Percentiles rank a stretch among this genome's conserved stretches.
Conservation (phyloP, 2,113 vertebrate genomes). For the Sylvietta virens region DNA sequence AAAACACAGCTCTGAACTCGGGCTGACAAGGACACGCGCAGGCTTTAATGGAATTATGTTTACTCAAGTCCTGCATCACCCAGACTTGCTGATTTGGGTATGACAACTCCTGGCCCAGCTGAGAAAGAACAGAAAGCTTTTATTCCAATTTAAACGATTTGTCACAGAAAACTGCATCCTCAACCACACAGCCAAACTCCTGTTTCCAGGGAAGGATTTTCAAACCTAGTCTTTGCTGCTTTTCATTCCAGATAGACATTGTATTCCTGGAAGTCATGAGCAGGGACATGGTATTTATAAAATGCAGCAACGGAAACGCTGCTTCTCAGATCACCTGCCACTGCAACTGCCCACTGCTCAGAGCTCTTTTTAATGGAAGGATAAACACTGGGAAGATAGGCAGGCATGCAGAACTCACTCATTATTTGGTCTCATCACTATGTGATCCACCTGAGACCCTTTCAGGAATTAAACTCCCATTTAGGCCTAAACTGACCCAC, state of each 20-base stretch:
- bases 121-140: conserved; percentile 18
- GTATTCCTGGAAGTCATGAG: conserved; percentile 48
- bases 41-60: conserved; percentile 1
- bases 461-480: background rate
- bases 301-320: background rate
- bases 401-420: background rate
- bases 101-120: background rate
- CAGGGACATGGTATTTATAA: conserved; percentile 5
- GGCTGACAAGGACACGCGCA: fast-evolving
- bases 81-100: background rate
- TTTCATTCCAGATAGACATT: background rate
- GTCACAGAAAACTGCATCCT: background rate
- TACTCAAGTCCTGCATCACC: background rate
- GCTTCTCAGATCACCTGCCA: conserved; percentile 36
- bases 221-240: background rate
- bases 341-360: background rate
- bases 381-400: background rate
- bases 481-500: background rate
- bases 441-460: background rate
- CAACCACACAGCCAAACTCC: background rate
- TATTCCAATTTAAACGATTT: background rate
- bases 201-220: background rate
- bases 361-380: background rate
- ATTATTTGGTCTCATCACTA: background rate
- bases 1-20: background rate